Evolutionary conservation across 2,888 invertebrate species (phyloP).

Genomic region (Anoplius nigerrimus): DNA sequence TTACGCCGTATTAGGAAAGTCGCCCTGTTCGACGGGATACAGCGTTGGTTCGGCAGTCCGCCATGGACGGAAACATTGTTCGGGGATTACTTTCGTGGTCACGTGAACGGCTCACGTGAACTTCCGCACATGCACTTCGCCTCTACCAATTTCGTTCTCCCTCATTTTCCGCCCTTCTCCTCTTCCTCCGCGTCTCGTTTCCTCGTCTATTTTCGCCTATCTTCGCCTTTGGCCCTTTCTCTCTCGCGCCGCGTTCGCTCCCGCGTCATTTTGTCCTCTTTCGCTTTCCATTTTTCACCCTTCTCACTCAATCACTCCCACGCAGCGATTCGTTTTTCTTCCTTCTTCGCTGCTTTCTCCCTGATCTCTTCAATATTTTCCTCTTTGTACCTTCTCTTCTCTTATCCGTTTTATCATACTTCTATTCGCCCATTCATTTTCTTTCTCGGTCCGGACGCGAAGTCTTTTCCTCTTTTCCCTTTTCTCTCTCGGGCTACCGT

Average conservation of each 20-base stretch:
- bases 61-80: conserved; percentile 23
- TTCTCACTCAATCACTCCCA: too few relatives aligned
- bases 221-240: not conserved
- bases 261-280: not conserved
- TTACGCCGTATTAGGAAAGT: not conserved
- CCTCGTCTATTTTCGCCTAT: too few relatives aligned
- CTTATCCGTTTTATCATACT: too few relatives aligned
- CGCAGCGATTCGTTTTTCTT: too few relatives aligned
- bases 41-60: not conserved
- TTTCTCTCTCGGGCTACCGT: too few relatives aligned
- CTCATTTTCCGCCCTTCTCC: not conserved
- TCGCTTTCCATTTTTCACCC: not conserved
- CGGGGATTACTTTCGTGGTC: conserved; percentile 30
- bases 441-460: too few relatives aligned
- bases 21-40: conserved; percentile 12
- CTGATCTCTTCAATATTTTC: not conserved
- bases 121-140: not conserved
- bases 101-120: conserved; percentile 20
- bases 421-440: too few relatives aligned
- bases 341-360: not conserved
- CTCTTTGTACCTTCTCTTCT: too few relatives aligned
- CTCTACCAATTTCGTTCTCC: not conserved
- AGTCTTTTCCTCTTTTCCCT: not conserved
- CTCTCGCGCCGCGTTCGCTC: not conserved
- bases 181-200: not conserved